Evolutionary conservation across 2,113 vertebrate genomes (phyloP), one percentile per base, ranked within the genome.

Genomic region (Lepus europaeus): DNA sequence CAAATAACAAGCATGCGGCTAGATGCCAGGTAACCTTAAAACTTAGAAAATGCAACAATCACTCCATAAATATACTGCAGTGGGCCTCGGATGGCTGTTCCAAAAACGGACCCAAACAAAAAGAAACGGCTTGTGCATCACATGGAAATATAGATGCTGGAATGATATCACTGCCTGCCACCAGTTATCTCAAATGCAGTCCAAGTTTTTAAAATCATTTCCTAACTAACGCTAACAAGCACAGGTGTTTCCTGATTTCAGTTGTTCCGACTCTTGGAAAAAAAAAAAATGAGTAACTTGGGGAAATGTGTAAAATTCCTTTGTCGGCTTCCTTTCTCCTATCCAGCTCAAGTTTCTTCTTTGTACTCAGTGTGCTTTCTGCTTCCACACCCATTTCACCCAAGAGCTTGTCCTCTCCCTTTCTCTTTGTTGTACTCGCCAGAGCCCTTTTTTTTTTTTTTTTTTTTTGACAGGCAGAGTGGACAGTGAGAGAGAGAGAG

Each of bases 221-320:
- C 97, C 97, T 97, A 91, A 93, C 93, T 93, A 97, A 97, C 97
- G 95, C 91, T 97, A 96, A 97, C 95, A 97, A 97, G 88, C 83
- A 89, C 97, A 97, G 97, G 95, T 97, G 97, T 92, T 97, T 97
- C 97, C 97, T 97, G 97, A 95, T 95, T 96, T 97, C 97, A 95
- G 96, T 97, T 97, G 90, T 82, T 97, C 23, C 2, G 89, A 91
- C 79, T 70, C 78, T 45, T 63, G 56, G 64, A 87, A 95, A 82
- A 53, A 81, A 93, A 69, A 51, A 93, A 94, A 89, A 93, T 20
- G 63, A 93, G 91, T 92, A 96, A 94, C 78, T 59, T 66, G 49
- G 97, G 97, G 83, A 96, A 97, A 95, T 78, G 93, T 96, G 94
- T 93, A 94, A 93, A 92, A 97, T 97, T 97, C 96, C 95, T 97